Evolutionary conservation across 2,113 vertebrate genomes (phyloP).

Genomic region (Scolopax mira): DNA sequence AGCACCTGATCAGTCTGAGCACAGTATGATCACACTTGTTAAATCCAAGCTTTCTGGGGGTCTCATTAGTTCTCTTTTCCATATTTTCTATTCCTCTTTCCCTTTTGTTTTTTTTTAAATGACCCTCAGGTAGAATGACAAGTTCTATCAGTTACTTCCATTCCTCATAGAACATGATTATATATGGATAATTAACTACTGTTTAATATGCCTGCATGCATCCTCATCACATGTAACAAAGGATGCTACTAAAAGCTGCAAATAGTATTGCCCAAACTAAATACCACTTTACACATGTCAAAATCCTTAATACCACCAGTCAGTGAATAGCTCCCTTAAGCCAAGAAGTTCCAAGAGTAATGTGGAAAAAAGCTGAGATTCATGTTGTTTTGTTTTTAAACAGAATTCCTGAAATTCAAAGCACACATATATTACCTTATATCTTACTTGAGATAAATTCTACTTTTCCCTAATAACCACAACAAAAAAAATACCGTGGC

Average conservation of each 20-base stretch:
- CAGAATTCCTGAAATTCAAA: neutral
- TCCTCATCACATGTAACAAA: neutral
- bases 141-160: neutral
- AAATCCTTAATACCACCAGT: neutral
- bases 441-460: neutral
- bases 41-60: neutral
- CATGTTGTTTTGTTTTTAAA: no score
- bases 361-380: neutral
- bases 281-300: neutral
- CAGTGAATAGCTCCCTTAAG: neutral
- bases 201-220: neutral
- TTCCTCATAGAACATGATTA: neutral
- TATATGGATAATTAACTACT: neutral
- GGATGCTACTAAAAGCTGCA: neutral
- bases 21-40: neutral
- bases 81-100: neutral
- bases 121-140: neutral
- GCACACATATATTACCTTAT: neutral
- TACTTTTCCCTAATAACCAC: neutral
- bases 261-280: neutral
- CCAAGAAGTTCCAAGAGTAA: neutral
- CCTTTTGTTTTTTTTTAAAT: neutral
- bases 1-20: neutral
- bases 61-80: neutral
- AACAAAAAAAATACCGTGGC: neutral